phyloP scores from a whole-genome alignment of 2,113 vertebrate genomes.

The Lamprotornis superbus region DNA sequence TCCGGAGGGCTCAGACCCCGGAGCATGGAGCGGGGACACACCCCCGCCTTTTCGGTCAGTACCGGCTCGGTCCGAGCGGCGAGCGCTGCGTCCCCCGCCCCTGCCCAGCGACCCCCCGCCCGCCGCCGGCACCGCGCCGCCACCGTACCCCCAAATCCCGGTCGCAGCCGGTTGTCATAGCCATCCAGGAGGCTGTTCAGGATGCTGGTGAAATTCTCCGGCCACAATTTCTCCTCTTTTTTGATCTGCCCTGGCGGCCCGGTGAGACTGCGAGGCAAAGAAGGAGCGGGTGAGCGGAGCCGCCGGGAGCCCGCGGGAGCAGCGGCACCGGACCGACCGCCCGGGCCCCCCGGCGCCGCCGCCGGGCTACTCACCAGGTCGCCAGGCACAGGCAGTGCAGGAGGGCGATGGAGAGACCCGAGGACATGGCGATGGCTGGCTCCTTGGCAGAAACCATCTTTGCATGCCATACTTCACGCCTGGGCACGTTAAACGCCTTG shows the following conservation, averaged over 20 bases:
- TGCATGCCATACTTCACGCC: conserved; percentile 93
- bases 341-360: background rate
- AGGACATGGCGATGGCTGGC: conserved; percentile 82
- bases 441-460: conserved; percentile 92
- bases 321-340: background rate
- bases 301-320: background rate
- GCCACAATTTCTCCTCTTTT: conserved; percentile 90
- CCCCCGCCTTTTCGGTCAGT: background rate
- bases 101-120: background rate
- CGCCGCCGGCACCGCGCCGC: conserved; percentile 31
- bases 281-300: background rate
- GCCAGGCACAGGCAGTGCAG: conserved; percentile 86
- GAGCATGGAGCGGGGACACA: background rate
- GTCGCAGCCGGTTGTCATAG: conserved; percentile 97
- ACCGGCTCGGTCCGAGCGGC: background rate
- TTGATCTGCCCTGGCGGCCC: conserved; percentile 82
- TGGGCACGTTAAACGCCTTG: conserved; percentile 81
- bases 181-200: conserved; percentile 95
- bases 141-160: conserved; percentile 93
- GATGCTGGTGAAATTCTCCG: conserved; percentile 97
- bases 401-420: conserved; percentile 81
- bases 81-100: background rate
- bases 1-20: background rate
- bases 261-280: conserved; percentile 77
- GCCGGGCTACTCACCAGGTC: conserved; percentile 85